Evolutionary conservation across 2,888 invertebrate genomes (phyloP).

Genomic region (Megaustenia siamemsis): DNA sequence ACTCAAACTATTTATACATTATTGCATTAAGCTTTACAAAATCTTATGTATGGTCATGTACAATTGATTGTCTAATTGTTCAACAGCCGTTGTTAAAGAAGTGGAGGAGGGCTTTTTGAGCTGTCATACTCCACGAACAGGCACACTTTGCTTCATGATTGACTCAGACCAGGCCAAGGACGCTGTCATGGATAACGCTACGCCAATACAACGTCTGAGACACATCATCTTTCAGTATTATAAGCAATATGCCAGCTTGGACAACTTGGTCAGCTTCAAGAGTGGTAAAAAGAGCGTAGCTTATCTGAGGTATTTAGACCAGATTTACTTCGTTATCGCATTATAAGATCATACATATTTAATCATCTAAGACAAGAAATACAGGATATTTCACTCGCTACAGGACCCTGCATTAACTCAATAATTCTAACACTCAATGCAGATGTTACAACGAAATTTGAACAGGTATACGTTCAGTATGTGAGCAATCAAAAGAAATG

Average conservation of each 20-base stretch:
- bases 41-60: no score
- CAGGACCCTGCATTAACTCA: no score
- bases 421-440: no score
- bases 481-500: no score
- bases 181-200: not conserved
- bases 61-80: not conserved
- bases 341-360: no score
- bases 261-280: constrained; percentile 55
- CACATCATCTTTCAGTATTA: constrained; percentile 49
- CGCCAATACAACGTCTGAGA: constrained; percentile 46
- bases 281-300: constrained; percentile 54
- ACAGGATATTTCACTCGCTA: no score
- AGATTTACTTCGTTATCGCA: not conserved
- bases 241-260: constrained; percentile 47
- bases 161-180: constrained; percentile 35
- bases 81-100: constrained; percentile 57
- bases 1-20: no score
- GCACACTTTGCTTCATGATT: constrained; percentile 58
- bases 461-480: no score
- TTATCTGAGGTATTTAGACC: constrained; percentile 54
- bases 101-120: constrained; percentile 53
- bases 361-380: no score
- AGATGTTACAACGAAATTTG: no score
- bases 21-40: no score
- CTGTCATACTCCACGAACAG: constrained; percentile 47